These are phyloP conservation scores for Folsomia manolachei DNA, from an alignment of 2,888 invertebrate genomes.

Conservation along the genomic window DNA sequence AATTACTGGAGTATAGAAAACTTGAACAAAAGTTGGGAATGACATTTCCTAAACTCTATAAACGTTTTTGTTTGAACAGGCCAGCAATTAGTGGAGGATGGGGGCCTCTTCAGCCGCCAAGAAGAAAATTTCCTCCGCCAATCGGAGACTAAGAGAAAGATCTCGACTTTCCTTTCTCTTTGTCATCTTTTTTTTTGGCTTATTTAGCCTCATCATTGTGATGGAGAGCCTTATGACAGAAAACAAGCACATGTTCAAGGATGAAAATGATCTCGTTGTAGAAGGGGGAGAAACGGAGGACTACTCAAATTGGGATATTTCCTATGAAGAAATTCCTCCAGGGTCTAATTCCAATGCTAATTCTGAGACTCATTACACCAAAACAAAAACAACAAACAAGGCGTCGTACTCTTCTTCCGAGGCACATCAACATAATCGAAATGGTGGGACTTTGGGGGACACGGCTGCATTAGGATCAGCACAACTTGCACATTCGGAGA, in stretches of 20 bases:
- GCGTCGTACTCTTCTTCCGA: neutral
- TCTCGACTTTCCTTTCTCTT: slow-evolving; percentile 86
- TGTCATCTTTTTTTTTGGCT: slow-evolving; percentile 84
- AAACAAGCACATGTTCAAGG: slow-evolving; percentile 45
- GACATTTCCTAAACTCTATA: too few species aligned
- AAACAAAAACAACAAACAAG: slow-evolving; percentile 1
- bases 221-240: slow-evolving; percentile 76
- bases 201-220: slow-evolving; percentile 81
- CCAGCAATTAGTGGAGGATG: neutral
- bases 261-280: slow-evolving; percentile 29
- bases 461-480: slow-evolving; percentile 11
- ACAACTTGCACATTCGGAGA: neutral
- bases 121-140: slow-evolving; percentile 43
- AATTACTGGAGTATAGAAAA: too few species aligned
- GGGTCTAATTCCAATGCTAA: slow-evolving; percentile 23
- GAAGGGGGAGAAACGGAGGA: slow-evolving; percentile 39
- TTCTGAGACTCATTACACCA: slow-evolving; percentile 24
- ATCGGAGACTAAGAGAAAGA: slow-evolving; percentile 59
- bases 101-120: slow-evolving; percentile 29
- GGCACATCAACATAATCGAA: slow-evolving; percentile 23
- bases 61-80: neutral
- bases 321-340: slow-evolving; percentile 46
- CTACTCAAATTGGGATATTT: slow-evolving; percentile 45
- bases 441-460: slow-evolving; percentile 12
- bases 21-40: too few species aligned